A percentile compares a stretch with the other conserved stretches of the same genome.
phyloP scores from a whole-genome alignment of 1,140 invertebrate species.

The Drosophila albomicans region DNA sequence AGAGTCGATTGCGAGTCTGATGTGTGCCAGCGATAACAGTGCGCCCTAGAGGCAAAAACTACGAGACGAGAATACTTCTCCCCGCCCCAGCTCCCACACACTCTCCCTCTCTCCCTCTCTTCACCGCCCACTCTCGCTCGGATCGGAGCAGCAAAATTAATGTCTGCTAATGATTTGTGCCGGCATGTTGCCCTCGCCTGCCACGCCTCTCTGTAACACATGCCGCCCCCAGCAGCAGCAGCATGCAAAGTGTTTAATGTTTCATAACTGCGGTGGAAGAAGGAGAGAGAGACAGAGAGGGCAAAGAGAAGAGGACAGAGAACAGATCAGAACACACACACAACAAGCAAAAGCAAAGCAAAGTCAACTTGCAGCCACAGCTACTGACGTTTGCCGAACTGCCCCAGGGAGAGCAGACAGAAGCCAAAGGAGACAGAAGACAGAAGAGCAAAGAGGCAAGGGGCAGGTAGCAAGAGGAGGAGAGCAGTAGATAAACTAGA shows the following conservation, averaged over 20 bases:
- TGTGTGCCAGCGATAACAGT: slow-evolving; percentile 63
- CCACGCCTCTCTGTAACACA: slow-evolving; percentile 3
- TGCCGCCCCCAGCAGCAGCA: background rate
- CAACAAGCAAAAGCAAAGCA: slow-evolving; percentile 15
- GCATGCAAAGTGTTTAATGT: slow-evolving; percentile 78
- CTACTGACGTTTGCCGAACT: slow-evolving; percentile 16
- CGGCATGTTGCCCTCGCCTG: slow-evolving; percentile 38
- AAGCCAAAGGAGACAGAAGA: background rate
- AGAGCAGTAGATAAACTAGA: background rate
- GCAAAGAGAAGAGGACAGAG: background rate
- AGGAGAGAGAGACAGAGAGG: slow-evolving; percentile 21
- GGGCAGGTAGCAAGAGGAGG: background rate
- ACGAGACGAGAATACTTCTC: slow-evolving; percentile 34
- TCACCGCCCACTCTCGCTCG: slow-evolving; percentile 5
- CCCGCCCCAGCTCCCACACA: too few relatives aligned
- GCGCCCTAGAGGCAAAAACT: slow-evolving; percentile 50
- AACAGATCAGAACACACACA: slow-evolving; percentile 29
- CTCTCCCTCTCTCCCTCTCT: background rate
- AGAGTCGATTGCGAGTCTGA: slow-evolving; percentile 42
- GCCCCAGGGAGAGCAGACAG: background rate
- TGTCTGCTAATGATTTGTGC: slow-evolving; percentile 78
- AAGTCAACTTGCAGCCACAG: slow-evolving; percentile 49
- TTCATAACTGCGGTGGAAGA: slow-evolving; percentile 64
- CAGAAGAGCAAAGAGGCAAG: background rate
- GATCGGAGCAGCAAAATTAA: slow-evolving; percentile 62